Evolutionary conservation across 2,797 vertebrate genomes (phyloP).

Genomic region (Alectoris magna): DNA sequence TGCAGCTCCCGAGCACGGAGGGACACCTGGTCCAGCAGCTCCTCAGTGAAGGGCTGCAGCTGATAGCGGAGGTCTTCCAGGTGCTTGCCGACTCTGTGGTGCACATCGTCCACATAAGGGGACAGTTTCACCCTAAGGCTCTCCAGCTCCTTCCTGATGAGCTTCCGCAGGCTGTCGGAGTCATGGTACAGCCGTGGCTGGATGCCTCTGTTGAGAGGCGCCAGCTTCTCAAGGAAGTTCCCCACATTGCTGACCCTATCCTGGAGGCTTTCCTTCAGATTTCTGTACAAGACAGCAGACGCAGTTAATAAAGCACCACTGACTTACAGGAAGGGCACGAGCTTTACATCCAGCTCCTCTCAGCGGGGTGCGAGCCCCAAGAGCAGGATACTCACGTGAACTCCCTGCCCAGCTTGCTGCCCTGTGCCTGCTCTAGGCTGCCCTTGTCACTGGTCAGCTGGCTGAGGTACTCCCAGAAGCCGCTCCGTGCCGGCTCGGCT

Average conservation of each 20-base stretch:
- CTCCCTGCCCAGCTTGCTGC: conserved; percentile 72
- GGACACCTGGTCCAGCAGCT: conserved; percentile 75
- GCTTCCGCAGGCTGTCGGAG: conserved; percentile 35
- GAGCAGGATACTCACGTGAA: conserved; percentile 73
- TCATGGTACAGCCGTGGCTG: conserved; percentile 8
- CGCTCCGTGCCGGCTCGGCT: conserved; percentile 69
- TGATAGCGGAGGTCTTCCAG: conserved; percentile 70
- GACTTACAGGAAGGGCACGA: neutral
- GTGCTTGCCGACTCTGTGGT: conserved; percentile 74
- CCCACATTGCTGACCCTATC: conserved; percentile 55
- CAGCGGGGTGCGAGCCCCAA: neutral
- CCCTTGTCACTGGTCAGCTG: conserved; percentile 78
- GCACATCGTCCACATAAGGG: conserved; percentile 73
- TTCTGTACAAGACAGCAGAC: conserved; percentile 7
- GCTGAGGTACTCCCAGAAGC: conserved; percentile 74
- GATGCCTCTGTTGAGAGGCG: conserved; percentile 29
- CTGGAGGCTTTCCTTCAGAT: conserved; percentile 58
- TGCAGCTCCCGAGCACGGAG: conserved; percentile 60
- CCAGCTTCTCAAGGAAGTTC: conserved; percentile 44
- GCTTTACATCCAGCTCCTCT: neutral
- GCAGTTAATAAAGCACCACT: neutral
- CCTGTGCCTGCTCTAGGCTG: conserved; percentile 64
- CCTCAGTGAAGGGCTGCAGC: conserved; percentile 77
- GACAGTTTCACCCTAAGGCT: conserved; percentile 74
- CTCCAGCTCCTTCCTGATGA: conserved; percentile 77